A percentile compares a stretch with the other conserved stretches of the same genome.
These are phyloP conservation scores for Drosophila mayri DNA, from an alignment of 1,140 invertebrate genomes.

Conservation along the genomic window DNA sequence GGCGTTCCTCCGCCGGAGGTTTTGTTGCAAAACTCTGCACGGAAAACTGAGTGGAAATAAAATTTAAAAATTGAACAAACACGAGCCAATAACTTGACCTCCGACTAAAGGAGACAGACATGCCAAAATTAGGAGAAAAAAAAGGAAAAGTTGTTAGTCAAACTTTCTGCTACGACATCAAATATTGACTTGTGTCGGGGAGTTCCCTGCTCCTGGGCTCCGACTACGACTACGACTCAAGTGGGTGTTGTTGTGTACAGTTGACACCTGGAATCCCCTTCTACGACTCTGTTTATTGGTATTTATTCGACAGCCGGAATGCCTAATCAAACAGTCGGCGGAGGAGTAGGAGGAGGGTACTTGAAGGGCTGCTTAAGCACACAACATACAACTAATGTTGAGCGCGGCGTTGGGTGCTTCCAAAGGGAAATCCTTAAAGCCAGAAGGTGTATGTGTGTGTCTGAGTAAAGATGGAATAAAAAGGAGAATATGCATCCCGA, in stretches of 20 bases:
- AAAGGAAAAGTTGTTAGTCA: slow-evolving; percentile 63
- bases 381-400: slow-evolving; percentile 52
- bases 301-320: slow-evolving; percentile 77
- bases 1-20: slow-evolving; percentile 55
- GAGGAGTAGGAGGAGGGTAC: slow-evolving; percentile 22
- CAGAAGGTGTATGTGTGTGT: neutral
- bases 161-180: slow-evolving; percentile 66
- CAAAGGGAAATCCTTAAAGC: slow-evolving; percentile 24
- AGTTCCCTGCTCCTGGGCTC: neutral
- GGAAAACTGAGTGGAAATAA: slow-evolving; percentile 44
- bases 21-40: slow-evolving; percentile 11
- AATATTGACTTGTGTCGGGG: slow-evolving; percentile 71
- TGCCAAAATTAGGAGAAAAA: slow-evolving; percentile 21
- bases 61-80: slow-evolving; percentile 62
- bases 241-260: slow-evolving; percentile 74
- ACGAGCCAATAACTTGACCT: slow-evolving; percentile 60
- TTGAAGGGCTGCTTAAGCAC: slow-evolving; percentile 46
- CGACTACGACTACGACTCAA: slow-evolving; percentile 34
- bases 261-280: slow-evolving; percentile 67
- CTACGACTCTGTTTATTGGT: slow-evolving; percentile 62
- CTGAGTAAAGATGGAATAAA: slow-evolving; percentile 7
- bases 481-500: neutral
- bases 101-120: slow-evolving; percentile 41
- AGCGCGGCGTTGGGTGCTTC: slow-evolving; percentile 19
- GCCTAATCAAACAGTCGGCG: slow-evolving; percentile 71